Base-by-base conservation (phyloP, 2,113 vertebrate species). In the Acanthisitta chloris region DNA sequence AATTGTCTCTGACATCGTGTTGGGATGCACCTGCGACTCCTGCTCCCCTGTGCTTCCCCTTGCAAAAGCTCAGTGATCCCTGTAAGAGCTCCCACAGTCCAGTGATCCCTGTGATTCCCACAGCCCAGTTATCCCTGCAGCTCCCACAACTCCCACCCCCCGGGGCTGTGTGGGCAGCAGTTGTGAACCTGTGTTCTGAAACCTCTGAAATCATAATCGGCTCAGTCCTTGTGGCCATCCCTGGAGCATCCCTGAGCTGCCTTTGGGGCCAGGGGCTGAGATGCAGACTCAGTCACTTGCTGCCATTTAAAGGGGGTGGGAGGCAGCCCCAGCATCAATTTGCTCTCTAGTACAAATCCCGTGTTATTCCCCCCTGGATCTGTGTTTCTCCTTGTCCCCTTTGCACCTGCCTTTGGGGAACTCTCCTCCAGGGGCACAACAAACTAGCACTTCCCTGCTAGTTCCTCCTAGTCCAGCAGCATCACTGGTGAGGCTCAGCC, bases 121-220 rank as follows among this genome's bases (percentile, higher is more conserved):
- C 36, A 57, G 64, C 29, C 10, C 62, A 17, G 58, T 17, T 40
- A 17, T 66, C 43, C n/a, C n/a, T n/a, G n/a, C n/a, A n/a, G n/a
- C 85, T 86, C 38, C 21, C 29, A 4, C n/a, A 7, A 12, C 10
- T 61, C 12, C 4, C 9, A 36, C 8, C 1, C 1, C 2, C 52
- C 0, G 5, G 10, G 28, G 19, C 80, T 70, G 21, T 3, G 7
- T 2, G 64, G 67, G 54, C 9, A 18, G 45, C 6, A 20, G 51
- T 43, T 40, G 23, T 0, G 1, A 40, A 34, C 10, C 43, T 5
- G 17, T 12, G 8, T 38, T 71, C 40, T 4, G 25, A n/a, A 31
- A 31, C n/a, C 26, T 33, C 43, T 0, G 1, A 34, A 62, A 38
- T 16, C 18, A 4, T 25, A 29, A 2, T 2, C 16, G 7, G 20